phyloP scores from a whole-genome alignment of 1,140 invertebrate genomes.

The Drosophila orena region DNA sequence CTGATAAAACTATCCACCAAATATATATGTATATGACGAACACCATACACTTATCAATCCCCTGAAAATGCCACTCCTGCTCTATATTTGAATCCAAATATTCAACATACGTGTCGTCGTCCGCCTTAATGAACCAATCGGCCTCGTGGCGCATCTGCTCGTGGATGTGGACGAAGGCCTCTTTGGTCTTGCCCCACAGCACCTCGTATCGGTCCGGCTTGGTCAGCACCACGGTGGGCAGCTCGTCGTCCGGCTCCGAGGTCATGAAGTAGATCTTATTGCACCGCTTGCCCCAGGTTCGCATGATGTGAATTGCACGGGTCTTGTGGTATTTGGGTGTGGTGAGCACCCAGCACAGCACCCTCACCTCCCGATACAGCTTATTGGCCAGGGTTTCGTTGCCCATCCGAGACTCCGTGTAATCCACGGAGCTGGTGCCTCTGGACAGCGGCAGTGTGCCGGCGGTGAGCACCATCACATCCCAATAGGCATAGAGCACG shows the following conservation, averaged over 20 bases:
- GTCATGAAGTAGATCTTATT: conserved; percentile 96
- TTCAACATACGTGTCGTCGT: conserved; percentile 92
- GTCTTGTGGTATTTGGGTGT: conserved; percentile 94
- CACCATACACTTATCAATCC: too few relatives aligned
- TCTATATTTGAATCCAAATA: neutral
- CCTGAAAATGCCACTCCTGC: too few relatives aligned
- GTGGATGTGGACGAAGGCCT: conserved; percentile 94
- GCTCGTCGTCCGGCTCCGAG: conserved; percentile 87
- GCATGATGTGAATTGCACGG: conserved; percentile 95
- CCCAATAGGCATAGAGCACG: conserved; percentile 51
- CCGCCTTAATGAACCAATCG: conserved; percentile 97
- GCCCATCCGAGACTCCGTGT: neutral
- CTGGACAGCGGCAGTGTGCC: neutral
- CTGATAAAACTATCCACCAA: too few relatives aligned
- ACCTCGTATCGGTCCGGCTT: conserved; percentile 94
- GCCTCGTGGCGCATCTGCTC: conserved; percentile 91
- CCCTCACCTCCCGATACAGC: conserved; percentile 87
- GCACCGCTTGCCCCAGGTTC: conserved; percentile 97
- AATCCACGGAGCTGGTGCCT: accelerated
- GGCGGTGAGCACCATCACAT: conserved; percentile 45
- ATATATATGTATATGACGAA: too few relatives aligned
- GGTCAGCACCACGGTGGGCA: conserved; percentile 87
- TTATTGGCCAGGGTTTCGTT: conserved; percentile 36
- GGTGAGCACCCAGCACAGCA: conserved; percentile 98
- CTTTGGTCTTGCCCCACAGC: conserved; percentile 98